Conservation (phyloP, 2,888 invertebrate species). For the Fabriciana adippe region DNA sequence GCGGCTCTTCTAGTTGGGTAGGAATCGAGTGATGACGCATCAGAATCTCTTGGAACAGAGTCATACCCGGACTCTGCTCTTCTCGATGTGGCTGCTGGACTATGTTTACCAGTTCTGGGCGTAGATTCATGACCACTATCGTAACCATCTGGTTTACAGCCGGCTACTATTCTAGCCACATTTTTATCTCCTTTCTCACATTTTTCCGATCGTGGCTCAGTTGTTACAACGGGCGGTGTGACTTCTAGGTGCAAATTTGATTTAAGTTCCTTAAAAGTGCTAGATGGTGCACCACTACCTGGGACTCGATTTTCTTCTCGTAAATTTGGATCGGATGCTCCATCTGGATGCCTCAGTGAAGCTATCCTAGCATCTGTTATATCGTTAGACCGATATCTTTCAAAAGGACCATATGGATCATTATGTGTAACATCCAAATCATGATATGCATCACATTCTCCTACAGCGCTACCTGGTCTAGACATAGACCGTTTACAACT, state of each 20-base stretch:
- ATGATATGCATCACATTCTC: constrained; percentile 84
- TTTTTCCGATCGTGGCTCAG: constrained; percentile 83
- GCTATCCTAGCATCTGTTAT: constrained; percentile 84
- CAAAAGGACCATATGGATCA: constrained; percentile 82
- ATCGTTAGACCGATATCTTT: constrained; percentile 83
- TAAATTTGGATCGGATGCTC: constrained; percentile 95
- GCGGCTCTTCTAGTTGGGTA: constrained; percentile 77
- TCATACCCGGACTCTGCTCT: constrained; percentile 95
- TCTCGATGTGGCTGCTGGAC: constrained; percentile 89
- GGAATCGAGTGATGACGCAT: constrained; percentile 93
- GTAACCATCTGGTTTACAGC: constrained; percentile 88
- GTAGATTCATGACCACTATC: constrained; percentile 93
- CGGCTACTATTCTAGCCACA: constrained; percentile 84
- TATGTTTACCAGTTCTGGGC: constrained; percentile 90
- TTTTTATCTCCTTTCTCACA: constrained; percentile 84
- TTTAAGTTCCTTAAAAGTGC: constrained; percentile 82
- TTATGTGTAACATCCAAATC: constrained; percentile 80
- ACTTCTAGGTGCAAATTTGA: constrained; percentile 76
- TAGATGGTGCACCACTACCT: constrained; percentile 84
- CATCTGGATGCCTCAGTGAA: constrained; percentile 92
- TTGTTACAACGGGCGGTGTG: constrained; percentile 81
- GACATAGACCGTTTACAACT: constrained; percentile 88
- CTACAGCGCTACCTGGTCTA: constrained; percentile 85
- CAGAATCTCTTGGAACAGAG: constrained; percentile 93
- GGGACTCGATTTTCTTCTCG: constrained; percentile 85